phyloP scores from a whole-genome alignment of 64 coral and sea anemone genomes.

The Dendrophyllia cribrosa region DNA sequence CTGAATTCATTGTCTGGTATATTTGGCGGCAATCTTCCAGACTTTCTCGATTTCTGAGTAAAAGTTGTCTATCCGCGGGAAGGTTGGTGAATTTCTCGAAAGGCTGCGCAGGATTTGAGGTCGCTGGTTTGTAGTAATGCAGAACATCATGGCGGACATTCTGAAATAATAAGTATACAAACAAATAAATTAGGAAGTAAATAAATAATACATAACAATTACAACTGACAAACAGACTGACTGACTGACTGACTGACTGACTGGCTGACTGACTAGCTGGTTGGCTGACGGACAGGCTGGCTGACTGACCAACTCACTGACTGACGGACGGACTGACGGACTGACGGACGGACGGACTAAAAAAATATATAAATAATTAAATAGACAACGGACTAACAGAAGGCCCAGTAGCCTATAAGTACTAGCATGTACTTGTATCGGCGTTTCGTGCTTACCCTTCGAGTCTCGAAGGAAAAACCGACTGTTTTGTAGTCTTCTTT shows the following conservation, averaged over 20 bases:
- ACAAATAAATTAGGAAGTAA: background rate
- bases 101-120: background rate
- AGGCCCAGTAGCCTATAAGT: too few relatives aligned
- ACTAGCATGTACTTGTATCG: too few relatives aligned
- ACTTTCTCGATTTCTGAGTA: slow-evolving; percentile 46
- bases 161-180: slow-evolving; percentile 1
- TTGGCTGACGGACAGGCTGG: background rate
- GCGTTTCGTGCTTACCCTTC: too few relatives aligned
- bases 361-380: background rate
- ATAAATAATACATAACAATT: background rate
- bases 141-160: slow-evolving; percentile 50
- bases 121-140: slow-evolving; percentile 54
- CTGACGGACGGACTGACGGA: background rate
- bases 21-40: slow-evolving; percentile 31
- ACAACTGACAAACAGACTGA: too few relatives aligned
- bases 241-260: too few relatives aligned
- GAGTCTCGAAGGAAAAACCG: too few relatives aligned
- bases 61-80: slow-evolving; percentile 51
- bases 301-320: background rate
- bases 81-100: slow-evolving; percentile 66
- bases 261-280: too few relatives aligned
- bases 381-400: background rate
- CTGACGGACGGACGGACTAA: background rate
- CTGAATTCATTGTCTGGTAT: slow-evolving; percentile 17
- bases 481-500: too few relatives aligned